A percentile compares a stretch with the other conserved stretches of the same genome.
phyloP scores from a whole-genome alignment of 2,113 vertebrate species.

The Nycticorax nycticorax region DNA sequence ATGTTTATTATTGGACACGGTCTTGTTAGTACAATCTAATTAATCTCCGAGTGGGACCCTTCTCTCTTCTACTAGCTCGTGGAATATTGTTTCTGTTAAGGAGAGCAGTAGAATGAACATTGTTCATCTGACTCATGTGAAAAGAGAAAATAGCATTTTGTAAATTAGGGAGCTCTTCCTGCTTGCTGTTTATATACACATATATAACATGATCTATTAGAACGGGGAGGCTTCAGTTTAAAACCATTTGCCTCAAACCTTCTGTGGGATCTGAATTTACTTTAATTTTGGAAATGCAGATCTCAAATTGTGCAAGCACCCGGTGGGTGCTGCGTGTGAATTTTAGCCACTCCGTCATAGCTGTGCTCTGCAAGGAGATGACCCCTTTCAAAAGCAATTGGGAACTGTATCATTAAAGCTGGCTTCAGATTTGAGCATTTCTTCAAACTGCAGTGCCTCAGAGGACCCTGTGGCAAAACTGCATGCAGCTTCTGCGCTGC shows the following conservation, averaged over 20 bases:
- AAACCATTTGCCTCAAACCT: neutral
- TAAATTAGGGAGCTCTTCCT: neutral
- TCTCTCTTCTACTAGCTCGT: neutral
- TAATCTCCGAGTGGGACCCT: neutral
- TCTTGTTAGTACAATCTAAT: neutral
- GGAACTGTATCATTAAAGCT: neutral
- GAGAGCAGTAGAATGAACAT: neutral
- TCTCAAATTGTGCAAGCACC: neutral
- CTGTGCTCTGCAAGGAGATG: neutral
- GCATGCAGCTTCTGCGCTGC: fast-evolving
- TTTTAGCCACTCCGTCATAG: fast-evolving
- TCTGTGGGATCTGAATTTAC: fast-evolving
- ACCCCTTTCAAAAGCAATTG: neutral
- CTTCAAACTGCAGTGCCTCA: neutral
- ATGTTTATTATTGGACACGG: neutral
- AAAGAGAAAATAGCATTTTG: neutral
- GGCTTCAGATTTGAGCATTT: neutral
- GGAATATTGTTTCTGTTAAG: neutral
- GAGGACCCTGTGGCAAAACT: neutral
- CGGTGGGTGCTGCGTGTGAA: neutral
- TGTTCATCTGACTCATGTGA: neutral
- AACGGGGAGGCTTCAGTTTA: neutral
- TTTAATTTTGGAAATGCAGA: neutral
- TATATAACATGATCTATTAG: neutral
- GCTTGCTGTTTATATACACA: neutral